Evolutionary conservation across 2,888 invertebrate genomes (phyloP).

Genomic region (Apodemia duryi): DNA sequence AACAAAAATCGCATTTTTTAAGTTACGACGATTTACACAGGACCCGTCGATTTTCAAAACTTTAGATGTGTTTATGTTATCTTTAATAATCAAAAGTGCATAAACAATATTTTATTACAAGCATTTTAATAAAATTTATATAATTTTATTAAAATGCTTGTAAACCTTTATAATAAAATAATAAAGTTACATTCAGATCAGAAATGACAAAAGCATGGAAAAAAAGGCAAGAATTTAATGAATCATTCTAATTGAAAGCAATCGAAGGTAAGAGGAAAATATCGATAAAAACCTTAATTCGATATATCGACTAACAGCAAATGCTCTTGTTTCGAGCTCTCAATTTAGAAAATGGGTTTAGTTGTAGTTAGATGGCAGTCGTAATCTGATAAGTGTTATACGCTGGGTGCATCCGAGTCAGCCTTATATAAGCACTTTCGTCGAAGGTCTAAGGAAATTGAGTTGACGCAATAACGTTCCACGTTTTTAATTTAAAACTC

Average conservation of each 20-base stretch:
- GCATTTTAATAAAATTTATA: too few relatives aligned
- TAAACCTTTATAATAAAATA: too few relatives aligned
- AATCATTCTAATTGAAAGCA: not conserved
- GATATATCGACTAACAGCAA: not conserved
- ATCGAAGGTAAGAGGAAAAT: constrained; percentile 4
- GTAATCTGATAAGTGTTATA: constrained; percentile 25
- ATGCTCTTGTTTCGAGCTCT: constrained; percentile 9
- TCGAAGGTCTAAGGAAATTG: not conserved
- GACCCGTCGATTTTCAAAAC: too few relatives aligned
- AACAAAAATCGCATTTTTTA: too few relatives aligned
- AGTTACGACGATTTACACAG: too few relatives aligned
- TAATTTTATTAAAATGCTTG: too few relatives aligned
- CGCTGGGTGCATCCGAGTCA: not conserved
- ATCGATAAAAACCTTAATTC: not conserved
- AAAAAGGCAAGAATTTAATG: not conserved
- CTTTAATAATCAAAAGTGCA: too few relatives aligned
- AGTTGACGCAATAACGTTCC: not conserved
- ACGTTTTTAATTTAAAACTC: constrained; percentile 6
- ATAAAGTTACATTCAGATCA: too few relatives aligned
- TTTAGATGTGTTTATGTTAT: too few relatives aligned
- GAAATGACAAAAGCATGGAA: too few relatives aligned
- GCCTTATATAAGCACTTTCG: not conserved
- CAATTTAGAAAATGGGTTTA: constrained; percentile 20
- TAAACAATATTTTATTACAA: too few relatives aligned
- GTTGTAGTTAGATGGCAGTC: constrained; percentile 17